Conservation (phyloP, 1,140 invertebrate species). For the Venustaconcha ellipsiformis region DNA sequence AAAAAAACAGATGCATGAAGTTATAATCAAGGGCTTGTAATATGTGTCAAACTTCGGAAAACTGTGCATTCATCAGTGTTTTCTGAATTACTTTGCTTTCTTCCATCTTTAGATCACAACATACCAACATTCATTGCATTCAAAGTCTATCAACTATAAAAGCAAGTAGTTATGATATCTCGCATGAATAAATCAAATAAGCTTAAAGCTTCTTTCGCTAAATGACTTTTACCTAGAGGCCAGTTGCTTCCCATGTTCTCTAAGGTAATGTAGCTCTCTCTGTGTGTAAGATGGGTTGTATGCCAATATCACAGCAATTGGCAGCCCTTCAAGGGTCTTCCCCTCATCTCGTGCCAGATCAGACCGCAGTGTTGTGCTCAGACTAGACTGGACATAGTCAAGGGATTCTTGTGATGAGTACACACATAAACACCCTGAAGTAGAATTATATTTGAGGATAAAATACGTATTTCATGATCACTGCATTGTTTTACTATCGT, state of each 20-base stretch:
- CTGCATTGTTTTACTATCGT: no score
- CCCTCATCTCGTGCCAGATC: slow-evolving; percentile 90
- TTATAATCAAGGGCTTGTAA: not conserved
- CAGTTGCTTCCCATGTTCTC: slow-evolving; percentile 90
- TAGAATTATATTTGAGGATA: not conserved
- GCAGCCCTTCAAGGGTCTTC: slow-evolving; percentile 86
- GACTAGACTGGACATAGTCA: slow-evolving; percentile 90
- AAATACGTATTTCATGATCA: no score
- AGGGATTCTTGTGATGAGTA: slow-evolving; percentile 93
- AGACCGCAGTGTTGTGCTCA: slow-evolving; percentile 91
- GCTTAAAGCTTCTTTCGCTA: not conserved
- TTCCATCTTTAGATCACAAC: not conserved
- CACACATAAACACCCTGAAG: slow-evolving; percentile 76
- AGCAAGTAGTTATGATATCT: not conserved
- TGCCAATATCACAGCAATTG: slow-evolving; percentile 90
- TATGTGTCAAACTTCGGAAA: not conserved
- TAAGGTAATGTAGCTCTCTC: slow-evolving; percentile 83
- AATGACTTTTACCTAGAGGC: slow-evolving; percentile 79
- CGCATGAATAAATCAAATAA: not conserved
- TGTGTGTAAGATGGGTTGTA: slow-evolving; percentile 87
- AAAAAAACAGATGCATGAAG: slow-evolving; percentile 12
- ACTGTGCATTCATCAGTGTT: not conserved
- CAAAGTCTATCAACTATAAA: no score
- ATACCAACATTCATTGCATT: not conserved
- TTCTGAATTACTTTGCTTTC: no score